These are phyloP conservation scores for Sinhomidia bicolor DNA, from an alignment of 2,888 invertebrate species.

Conservation along the genomic window DNA sequence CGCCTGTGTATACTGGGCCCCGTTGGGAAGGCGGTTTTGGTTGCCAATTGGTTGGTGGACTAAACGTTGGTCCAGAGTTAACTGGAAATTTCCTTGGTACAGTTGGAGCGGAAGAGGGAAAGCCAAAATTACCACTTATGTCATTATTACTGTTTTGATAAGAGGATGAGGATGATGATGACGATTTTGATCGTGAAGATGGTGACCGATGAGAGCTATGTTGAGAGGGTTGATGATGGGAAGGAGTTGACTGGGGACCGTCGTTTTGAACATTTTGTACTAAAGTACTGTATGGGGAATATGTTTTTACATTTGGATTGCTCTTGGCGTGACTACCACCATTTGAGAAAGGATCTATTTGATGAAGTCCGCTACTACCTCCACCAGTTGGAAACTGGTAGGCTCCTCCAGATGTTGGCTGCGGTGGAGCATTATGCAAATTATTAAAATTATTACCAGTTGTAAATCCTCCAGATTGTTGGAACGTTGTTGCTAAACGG, in stretches of 20 bases:
- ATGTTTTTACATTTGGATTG: constrained; percentile 9
- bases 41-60: constrained; percentile 23
- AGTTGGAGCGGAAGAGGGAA: background rate
- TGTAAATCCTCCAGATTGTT: constrained; percentile 47
- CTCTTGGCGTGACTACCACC: background rate
- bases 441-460: background rate
- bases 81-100: background rate
- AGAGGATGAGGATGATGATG: background rate
- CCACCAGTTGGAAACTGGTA: constrained; percentile 35
- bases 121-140: background rate
- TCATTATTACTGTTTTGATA: background rate
- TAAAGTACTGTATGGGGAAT: constrained; percentile 36
- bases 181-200: background rate
- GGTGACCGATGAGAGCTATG: background rate
- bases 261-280: background rate
- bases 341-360: constrained; percentile 33
- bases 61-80: background rate
- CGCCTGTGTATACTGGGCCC: constrained; percentile 25
- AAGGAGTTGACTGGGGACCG: background rate
- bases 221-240: background rate
- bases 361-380: constrained; percentile 27
- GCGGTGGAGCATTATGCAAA: constrained; percentile 17
- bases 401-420: constrained; percentile 56
- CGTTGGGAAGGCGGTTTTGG: background rate
- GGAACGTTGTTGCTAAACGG: constrained; percentile 43